These are phyloP conservation scores for Agapornis roseicollis DNA, from an alignment of 2,113 vertebrate species.

Conservation along the genomic window DNA sequence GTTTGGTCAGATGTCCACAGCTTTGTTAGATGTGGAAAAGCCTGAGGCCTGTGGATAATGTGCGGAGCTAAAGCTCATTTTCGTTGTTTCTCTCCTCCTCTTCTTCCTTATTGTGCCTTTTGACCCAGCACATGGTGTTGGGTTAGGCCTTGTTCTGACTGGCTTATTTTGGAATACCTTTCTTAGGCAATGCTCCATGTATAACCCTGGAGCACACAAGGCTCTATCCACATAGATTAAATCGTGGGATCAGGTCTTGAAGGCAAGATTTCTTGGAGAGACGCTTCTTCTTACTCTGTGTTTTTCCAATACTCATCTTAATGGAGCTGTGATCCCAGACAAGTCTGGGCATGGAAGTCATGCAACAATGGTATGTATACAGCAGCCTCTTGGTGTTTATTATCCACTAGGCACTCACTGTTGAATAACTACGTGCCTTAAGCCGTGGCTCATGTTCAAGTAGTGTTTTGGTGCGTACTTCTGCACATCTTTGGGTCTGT, in stretches of 20 bases:
- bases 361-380: fast-evolving
- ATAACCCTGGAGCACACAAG: background rate
- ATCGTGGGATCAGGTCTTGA: background rate
- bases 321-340: background rate
- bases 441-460: background rate
- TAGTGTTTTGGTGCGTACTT: background rate
- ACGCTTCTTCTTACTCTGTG: background rate
- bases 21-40: background rate
- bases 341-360: background rate
- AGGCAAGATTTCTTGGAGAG: background rate
- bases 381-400: background rate
- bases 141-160: background rate
- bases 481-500: background rate
- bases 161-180: background rate
- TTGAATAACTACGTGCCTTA: fast-evolving
- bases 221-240: background rate
- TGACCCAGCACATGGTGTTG: background rate
- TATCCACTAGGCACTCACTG: background rate
- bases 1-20: background rate
- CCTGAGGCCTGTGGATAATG: background rate
- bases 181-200: fast-evolving
- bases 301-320: background rate
- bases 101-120: background rate
- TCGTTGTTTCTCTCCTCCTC: background rate
- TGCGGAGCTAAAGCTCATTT: background rate